These are phyloP conservation scores for Plestiodon gilberti DNA, from an alignment of 2,113 vertebrate species.

Conservation along the genomic window DNA sequence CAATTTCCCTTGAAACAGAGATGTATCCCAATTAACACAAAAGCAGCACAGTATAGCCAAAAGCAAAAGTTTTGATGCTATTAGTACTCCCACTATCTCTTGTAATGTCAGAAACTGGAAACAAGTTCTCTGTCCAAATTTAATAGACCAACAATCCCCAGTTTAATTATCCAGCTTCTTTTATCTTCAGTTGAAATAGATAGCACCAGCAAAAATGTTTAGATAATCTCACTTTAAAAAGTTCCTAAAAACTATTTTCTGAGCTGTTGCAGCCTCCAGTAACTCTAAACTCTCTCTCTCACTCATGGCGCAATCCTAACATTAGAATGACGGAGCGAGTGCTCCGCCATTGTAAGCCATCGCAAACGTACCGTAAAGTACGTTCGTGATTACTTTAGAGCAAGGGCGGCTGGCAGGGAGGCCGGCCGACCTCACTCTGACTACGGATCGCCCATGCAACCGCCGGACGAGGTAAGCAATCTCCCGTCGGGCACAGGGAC, in stretches of 20 bases:
- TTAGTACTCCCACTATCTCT: slow-evolving; percentile 1
- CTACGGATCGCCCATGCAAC: no score
- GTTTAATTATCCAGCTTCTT: not conserved
- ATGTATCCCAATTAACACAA: slow-evolving; percentile 1
- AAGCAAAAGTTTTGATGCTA: not conserved
- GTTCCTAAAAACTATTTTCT: not conserved
- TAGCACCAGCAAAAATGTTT: not conserved
- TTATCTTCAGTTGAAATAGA: not conserved
- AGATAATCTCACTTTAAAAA: not conserved
- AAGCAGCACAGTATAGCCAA: not conserved
- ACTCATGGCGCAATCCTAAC: no score
- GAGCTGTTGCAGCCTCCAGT: not conserved
- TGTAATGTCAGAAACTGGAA: not conserved
- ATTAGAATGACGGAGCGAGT: not conserved
- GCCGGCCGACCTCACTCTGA: no score
- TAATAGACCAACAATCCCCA: not conserved
- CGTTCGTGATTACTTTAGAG: no score
- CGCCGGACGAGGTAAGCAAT: no score
- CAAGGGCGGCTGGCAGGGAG: no score
- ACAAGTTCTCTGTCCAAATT: not conserved
- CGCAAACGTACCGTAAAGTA: no score
- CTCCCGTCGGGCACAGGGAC: no score
- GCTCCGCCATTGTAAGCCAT: no score
- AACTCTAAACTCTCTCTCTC: not conserved
- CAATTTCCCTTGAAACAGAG: not conserved